Conservation (phyloP, 2,888 invertebrate species). For the Clivina fossor region DNA sequence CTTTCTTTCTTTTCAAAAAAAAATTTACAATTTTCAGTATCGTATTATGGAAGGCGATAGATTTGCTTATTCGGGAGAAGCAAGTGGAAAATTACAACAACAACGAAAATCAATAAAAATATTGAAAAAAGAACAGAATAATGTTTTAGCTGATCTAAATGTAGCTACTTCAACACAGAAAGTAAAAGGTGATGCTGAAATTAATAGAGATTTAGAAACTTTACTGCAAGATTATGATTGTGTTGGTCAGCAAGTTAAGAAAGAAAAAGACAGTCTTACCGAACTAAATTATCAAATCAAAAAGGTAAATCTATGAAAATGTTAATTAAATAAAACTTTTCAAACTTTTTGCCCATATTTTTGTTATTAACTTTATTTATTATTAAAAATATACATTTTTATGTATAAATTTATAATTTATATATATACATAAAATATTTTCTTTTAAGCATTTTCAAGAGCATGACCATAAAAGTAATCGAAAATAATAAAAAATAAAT, state of each 20-base stretch:
- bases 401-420: no score
- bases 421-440: no score
- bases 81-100: conserved; percentile 64
- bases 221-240: conserved; percentile 61
- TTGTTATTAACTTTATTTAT: no score
- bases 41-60: conserved; percentile 83
- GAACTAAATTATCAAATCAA: conserved; percentile 58
- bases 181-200: conserved; percentile 57
- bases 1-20: no score
- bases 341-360: no score
- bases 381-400: no score
- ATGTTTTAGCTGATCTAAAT: conserved; percentile 63
- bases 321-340: no score
- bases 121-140: conserved; percentile 64
- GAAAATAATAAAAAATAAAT: no score
- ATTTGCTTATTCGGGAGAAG: conserved; percentile 68
- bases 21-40: conserved; percentile 58
- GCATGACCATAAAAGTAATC: no score
- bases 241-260: conserved; percentile 48
- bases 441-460: no score
- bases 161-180: conserved; percentile 62
- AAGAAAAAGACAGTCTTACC: conserved; percentile 50
- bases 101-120: conserved; percentile 64
- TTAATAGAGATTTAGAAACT: conserved; percentile 57
- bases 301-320: conserved; percentile 42